Evolutionary conservation across 2,113 vertebrate genomes (phyloP).

Genomic region (Zapornia atra): DNA sequence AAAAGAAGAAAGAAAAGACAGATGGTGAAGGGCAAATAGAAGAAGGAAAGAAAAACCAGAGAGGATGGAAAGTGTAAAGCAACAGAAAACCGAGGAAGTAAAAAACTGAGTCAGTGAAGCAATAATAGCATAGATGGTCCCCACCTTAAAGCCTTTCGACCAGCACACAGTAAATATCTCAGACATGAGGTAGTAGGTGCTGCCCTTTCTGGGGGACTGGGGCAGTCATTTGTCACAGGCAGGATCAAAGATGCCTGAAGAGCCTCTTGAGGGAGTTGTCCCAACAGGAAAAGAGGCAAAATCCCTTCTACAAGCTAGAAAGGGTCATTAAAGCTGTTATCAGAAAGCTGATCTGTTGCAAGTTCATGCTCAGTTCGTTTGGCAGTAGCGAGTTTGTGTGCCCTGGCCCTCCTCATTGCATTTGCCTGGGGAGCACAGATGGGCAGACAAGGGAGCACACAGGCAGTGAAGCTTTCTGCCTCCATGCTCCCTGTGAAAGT

Average conservation of each 20-base stretch:
- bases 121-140: background rate
- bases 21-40: accelerated
- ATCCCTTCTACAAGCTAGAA: background rate
- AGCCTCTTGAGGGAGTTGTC: background rate
- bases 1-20: background rate
- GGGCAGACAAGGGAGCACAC: accelerated
- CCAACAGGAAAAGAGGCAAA: background rate
- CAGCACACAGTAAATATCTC: background rate
- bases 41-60: background rate
- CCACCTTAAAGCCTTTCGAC: background rate
- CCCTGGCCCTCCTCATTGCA: background rate
- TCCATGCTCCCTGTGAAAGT: background rate
- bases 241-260: background rate
- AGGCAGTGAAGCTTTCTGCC: background rate
- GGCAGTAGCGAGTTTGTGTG: accelerated
- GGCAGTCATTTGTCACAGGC: background rate
- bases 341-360: background rate
- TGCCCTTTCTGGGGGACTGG: background rate
- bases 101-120: background rate
- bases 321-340: background rate
- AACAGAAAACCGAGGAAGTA: background rate
- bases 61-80: background rate
- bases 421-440: background rate
- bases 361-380: background rate
- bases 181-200: background rate